Base-by-base conservation (phyloP, 2,113 vertebrate genomes). In the Pycnonotus jocosus region DNA sequence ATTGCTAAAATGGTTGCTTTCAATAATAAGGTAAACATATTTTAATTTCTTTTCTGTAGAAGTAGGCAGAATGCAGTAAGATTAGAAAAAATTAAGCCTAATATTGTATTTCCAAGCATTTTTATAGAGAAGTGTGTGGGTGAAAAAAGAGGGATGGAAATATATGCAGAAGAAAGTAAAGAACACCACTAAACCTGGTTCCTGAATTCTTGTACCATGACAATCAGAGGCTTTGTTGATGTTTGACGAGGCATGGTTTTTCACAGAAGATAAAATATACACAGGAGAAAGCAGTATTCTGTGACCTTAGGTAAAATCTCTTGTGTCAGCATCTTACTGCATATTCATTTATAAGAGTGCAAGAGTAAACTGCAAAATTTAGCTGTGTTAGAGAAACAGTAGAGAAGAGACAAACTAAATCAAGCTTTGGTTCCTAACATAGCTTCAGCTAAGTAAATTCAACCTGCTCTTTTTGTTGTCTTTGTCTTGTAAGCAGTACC, bases 1-100 rank as follows among this genome's bases (percentile, higher is more conserved):
- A 96, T 99, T 92, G 97, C 97, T 79, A 99, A 99, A 97, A 99
- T 99, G 99, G 99, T 99, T 93, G 98, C 98, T 92, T 99, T 99
- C 97, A 99, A 98, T 97, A 99, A 99, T 95, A 98, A 97, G 98
- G 99, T 99, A 97, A 90, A 88, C 33, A 27, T n/a, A 25, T 14
- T 86, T 77, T 28, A 33, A 18, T 48, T 81, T 65, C 0, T 56
- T 53, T 38, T 45, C 25, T 66, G 9, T 81, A 57, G 27, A 85
- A 76, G 11, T 33, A 79, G 35, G 20, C 12, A 76, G 50, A 83
- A 51, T 48, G 38, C 33, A 73, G 7, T 50, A 58, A 81, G 48
- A 42, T 12, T 28, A 2, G 54, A n/a, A 47, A 71, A 74, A 76
- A 65, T 13, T 1, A 20, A 17, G 7, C 24, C 10, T 51, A 10